Conservation (phyloP, 2,888 invertebrate species). For the Eurytoma adleriae region DNA sequence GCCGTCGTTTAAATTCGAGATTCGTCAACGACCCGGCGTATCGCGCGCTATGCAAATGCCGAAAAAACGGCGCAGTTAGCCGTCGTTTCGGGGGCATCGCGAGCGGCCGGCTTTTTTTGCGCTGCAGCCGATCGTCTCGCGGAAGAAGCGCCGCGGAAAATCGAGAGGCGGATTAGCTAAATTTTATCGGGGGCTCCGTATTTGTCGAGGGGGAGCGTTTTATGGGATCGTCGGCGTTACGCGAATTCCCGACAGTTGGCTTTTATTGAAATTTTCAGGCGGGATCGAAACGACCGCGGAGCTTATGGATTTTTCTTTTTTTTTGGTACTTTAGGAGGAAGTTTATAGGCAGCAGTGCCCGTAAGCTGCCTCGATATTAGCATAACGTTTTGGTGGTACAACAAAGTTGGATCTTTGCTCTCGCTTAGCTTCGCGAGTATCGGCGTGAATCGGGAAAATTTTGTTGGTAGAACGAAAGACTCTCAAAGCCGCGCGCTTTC, state of each 20-base stretch:
- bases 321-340: not conserved
- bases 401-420: too few relatives aligned
- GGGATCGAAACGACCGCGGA: too few relatives aligned
- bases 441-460: conserved; percentile 7
- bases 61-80: not conserved
- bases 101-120: conserved; percentile 18
- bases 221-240: too few relatives aligned
- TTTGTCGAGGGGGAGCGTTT: too few relatives aligned
- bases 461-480: conserved; percentile 26
- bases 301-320: too few relatives aligned
- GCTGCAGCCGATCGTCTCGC: not conserved
- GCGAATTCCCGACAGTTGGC: too few relatives aligned
- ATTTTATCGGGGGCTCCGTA: too few relatives aligned
- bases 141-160: too few relatives aligned
- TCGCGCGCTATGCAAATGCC: not conserved
- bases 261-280: too few relatives aligned
- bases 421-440: not conserved
- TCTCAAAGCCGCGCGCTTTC: not conserved
- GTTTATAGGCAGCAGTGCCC: not conserved
- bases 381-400: not conserved
- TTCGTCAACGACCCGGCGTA: not conserved
- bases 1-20: conserved; percentile 43
- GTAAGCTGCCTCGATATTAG: not conserved
- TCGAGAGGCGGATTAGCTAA: too few relatives aligned
- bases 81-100: not conserved